These are phyloP conservation scores for Microcebus ravelobensis DNA, from an alignment of 2,113 vertebrate species.

Conservation along the genomic window DNA sequence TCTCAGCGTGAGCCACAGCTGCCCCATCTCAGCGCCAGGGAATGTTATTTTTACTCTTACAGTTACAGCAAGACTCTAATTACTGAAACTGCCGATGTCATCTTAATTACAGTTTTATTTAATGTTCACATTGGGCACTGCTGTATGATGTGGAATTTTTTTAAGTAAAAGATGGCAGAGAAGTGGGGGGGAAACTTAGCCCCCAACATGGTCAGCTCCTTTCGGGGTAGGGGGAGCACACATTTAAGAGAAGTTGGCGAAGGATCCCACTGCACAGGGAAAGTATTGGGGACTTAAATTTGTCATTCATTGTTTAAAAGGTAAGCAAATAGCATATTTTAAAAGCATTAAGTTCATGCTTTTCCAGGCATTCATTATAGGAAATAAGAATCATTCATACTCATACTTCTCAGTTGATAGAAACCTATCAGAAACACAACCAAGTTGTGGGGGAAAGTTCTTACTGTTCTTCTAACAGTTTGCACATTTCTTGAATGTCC, in stretches of 20 bases:
- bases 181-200: background rate
- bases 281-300: slow-evolving; percentile 11
- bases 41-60: slow-evolving; percentile 77
- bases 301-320: background rate
- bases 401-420: background rate
- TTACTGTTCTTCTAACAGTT: background rate
- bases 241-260: slow-evolving; percentile 24
- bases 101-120: slow-evolving; percentile 77
- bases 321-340: background rate
- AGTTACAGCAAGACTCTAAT: slow-evolving; percentile 77
- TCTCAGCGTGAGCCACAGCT: slow-evolving; percentile 70
- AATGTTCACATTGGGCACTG: slow-evolving; percentile 74
- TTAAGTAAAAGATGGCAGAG: slow-evolving; percentile 56
- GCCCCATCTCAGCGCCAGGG: slow-evolving; percentile 25
- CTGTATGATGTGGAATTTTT: slow-evolving; percentile 60
- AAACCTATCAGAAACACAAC: slow-evolving; percentile 4
- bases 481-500: background rate
- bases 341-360: background rate
- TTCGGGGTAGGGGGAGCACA: background rate
- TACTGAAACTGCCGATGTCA: slow-evolving; percentile 74
- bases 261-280: background rate
- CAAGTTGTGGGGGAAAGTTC: background rate
- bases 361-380: background rate
- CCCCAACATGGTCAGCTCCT: background rate
- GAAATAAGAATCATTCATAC: background rate